Evolutionary conservation across 2,888 invertebrate genomes (phyloP).

Genomic region (Calameuta filiformis): DNA sequence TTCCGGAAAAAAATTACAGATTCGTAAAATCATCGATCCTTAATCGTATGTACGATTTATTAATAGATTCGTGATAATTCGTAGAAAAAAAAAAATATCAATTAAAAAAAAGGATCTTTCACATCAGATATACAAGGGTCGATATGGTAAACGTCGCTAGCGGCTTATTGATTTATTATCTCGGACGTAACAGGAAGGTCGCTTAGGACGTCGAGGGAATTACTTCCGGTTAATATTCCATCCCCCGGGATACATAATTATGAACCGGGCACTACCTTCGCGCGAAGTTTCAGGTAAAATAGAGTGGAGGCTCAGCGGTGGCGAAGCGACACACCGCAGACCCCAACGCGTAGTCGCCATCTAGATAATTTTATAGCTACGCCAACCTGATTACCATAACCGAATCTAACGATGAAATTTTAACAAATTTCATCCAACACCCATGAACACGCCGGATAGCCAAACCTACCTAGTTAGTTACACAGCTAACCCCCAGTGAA

Average conservation of each 20-base stretch:
- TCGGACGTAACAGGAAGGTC: neutral
- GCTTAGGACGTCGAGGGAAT: conserved; percentile 18
- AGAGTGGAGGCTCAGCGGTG: neutral
- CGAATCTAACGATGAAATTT: neutral
- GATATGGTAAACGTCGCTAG: neutral
- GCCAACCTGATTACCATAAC: neutral
- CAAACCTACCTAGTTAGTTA: no score
- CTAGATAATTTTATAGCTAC: conserved; percentile 28
- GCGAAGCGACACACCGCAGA: conserved; percentile 33
- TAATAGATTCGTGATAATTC: neutral
- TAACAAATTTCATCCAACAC: neutral
- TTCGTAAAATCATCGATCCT: neutral
- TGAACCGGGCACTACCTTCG: conserved; percentile 31
- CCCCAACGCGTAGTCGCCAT: conserved; percentile 33
- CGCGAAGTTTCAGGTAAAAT: conserved; percentile 45
- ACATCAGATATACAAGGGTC: neutral
- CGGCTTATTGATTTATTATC: neutral
- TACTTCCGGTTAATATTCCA: conserved; percentile 46
- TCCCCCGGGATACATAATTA: conserved; percentile 39
- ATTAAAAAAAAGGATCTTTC: neutral
- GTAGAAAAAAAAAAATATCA: neutral
- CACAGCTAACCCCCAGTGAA: neutral
- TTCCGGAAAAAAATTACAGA: neutral
- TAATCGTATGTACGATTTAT: neutral
- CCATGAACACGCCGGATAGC: neutral